phyloP scores from a whole-genome alignment of 1,140 invertebrate species.

The Neodiprion lecontei region DNA sequence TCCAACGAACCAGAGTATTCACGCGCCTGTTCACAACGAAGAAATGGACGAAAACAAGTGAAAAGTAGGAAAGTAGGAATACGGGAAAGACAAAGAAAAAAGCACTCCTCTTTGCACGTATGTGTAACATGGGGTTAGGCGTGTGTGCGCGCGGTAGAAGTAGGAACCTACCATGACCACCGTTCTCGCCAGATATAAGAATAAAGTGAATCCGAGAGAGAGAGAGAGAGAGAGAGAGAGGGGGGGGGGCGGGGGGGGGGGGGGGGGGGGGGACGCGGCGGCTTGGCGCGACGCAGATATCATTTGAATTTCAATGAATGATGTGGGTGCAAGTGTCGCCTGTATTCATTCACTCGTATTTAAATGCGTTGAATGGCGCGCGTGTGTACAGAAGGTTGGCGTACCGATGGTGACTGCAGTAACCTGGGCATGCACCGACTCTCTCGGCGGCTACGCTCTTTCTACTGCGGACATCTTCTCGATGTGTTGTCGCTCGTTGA shows the following conservation, averaged over 20 bases:
- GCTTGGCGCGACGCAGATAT: slow-evolving; percentile 31
- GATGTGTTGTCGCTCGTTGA: background rate
- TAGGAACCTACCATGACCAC: background rate
- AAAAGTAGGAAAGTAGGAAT: background rate
- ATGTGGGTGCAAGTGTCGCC: slow-evolving; percentile 31
- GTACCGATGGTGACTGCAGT: background rate
- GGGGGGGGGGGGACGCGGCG: slow-evolving; percentile 4
- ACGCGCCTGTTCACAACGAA: background rate
- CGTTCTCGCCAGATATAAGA: background rate
- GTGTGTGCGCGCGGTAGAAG: background rate
- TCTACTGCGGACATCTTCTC: background rate
- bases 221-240: slow-evolving; percentile 15
- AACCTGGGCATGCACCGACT: background rate
- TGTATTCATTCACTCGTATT: slow-evolving; percentile 27
- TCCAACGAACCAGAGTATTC: background rate
- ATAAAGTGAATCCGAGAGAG: slow-evolving; percentile 4
- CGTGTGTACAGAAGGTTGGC: background rate
- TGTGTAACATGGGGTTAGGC: background rate
- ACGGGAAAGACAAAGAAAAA: background rate
- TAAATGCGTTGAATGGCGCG: slow-evolving; percentile 6
- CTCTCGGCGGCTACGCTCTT: background rate
- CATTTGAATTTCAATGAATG: slow-evolving; percentile 60
- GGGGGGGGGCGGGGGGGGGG: background rate
- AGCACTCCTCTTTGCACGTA: background rate
- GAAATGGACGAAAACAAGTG: no score